Base-by-base conservation (phyloP, 1,140 invertebrate genomes). In the Diorhabda carinulata region DNA sequence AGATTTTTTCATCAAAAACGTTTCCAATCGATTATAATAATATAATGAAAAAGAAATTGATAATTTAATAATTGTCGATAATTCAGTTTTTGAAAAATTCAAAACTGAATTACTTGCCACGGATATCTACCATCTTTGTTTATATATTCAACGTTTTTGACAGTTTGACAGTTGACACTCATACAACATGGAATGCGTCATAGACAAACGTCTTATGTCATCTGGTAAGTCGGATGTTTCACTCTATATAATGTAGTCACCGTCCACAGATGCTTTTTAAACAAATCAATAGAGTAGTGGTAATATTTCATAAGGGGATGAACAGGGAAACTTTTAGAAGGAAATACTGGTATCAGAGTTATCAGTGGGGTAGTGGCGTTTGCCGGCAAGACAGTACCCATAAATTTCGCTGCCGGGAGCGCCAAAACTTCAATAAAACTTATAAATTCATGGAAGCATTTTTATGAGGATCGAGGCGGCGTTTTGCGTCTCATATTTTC, bases 401-500 rank as follows among this genome's bases (percentile, higher is more conserved):
- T 64, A 64, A 64, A 64, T 64, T 44, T 10, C 40, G 47, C 43
- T 56, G 40, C 9, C 8, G 44, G 63, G 44, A 57, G 63, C 63
- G 44, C 63, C 63, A 57, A 64, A 64, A 64, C 63, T 64, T 57
- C 63, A 64, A 64, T 64, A 64, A 64, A 64, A 64, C 63, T 64
- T 64, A 64, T 64, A 64, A 64, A 64, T 64, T 64, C 63, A 64
- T 64, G 63, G 56, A 64, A 64, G 47, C 63, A 64, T 64, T 64
- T 57, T 64, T 57, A 64, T 64, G 63, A 64, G 63, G 45, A 64
- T 52, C 63, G 43, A 10, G 10, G 10, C 10, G 8, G 44, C 63
- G 47, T 64, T 52, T 64, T 57, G n/a, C 42, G 45, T 64, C 63
- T 57, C 63, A 52, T 64, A 64, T 56, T 64, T 64, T 57, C 52